Evolutionary conservation across 2,888 invertebrate genomes (phyloP).

Genomic region (Phragmatobia fuliginosa): DNA sequence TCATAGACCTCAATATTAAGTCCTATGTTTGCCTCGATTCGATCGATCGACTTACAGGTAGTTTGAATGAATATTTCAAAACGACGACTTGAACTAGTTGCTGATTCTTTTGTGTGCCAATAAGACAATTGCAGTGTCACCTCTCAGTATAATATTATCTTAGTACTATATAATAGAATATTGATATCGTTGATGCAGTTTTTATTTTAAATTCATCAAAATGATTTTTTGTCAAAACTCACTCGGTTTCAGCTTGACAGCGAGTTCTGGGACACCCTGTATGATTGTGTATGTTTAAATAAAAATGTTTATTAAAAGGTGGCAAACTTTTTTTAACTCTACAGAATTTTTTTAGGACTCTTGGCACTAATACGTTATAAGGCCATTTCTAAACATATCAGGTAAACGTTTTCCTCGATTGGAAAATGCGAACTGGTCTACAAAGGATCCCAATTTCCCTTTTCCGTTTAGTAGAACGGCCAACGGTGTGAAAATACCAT

Average conservation of each 20-base stretch:
- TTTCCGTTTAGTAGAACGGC: background rate
- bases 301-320: too few species aligned
- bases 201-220: too few species aligned
- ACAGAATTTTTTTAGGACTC: too few species aligned
- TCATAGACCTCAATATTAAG: constrained; percentile 10
- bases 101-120: background rate
- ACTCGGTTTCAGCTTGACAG: too few species aligned
- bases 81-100: constrained; percentile 3
- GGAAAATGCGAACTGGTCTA: background rate
- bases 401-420: background rate
- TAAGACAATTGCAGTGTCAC: background rate
- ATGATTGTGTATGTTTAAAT: too few species aligned
- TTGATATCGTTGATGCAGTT: background rate
- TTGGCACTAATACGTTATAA: background rate
- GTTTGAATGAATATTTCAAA: constrained; percentile 18
- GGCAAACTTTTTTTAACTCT: too few species aligned
- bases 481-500: background rate
- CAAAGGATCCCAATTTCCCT: background rate
- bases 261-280: too few species aligned
- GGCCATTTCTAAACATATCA: background rate
- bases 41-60: constrained; percentile 13
- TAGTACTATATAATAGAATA: background rate
- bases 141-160: background rate
- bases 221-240: too few species aligned
- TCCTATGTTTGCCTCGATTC: constrained; percentile 5